Base-by-base conservation (phyloP, 2,888 invertebrate genomes). In the Drosophila acutilabella region DNA sequence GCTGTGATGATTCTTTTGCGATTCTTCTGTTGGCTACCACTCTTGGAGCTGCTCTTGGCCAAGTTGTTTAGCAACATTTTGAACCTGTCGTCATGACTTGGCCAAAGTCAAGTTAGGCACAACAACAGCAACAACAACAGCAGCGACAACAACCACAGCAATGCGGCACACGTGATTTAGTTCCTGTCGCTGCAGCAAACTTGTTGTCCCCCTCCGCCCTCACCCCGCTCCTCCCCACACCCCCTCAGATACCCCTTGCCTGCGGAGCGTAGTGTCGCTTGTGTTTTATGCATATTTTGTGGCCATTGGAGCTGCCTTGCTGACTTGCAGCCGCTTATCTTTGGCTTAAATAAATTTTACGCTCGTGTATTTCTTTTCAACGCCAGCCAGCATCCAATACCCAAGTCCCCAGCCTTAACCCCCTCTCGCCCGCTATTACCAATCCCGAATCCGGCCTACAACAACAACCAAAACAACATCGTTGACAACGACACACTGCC, bases 81-180 rank as follows among this genome's bases (percentile, higher is more conserved):
- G 74, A 85, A 85, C 89, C 89, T 85, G 89, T 85, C 88, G 88
- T 84, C 89, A 87, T 85, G 84, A 85, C 84, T 89, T 85, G 87
- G 81, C 84, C 84, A 84, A 84, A 88, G 89, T 83, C 89, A 85
- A 84, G 78, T 86, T 84, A 72, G 84, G 56, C 42, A 78, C 64
- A 69, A 74, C 65, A 71, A 6, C 61, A 47, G 0, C 57, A 57
- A n/a, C 56, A 66, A 13, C 48, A 66, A 69, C 71, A 48, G 47
- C 58, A 58, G 5, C 58, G 66, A 57, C 56, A 52, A n/a, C 64
- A 41, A 50, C 78, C 68, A 47, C 64, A 64, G 64, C 70, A 75
- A 52, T 73, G 64, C 62, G 47, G 66, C 81, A 80, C 80, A 80
- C 80, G 85, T 86, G 85, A 86, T 86, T 86, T 89, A 86, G 85